A percentile compares a stretch with the other conserved stretches of the same genome.
These are phyloP conservation scores for Byasa hedistus DNA, from an alignment of 2,888 invertebrate genomes.

Conservation along the genomic window DNA sequence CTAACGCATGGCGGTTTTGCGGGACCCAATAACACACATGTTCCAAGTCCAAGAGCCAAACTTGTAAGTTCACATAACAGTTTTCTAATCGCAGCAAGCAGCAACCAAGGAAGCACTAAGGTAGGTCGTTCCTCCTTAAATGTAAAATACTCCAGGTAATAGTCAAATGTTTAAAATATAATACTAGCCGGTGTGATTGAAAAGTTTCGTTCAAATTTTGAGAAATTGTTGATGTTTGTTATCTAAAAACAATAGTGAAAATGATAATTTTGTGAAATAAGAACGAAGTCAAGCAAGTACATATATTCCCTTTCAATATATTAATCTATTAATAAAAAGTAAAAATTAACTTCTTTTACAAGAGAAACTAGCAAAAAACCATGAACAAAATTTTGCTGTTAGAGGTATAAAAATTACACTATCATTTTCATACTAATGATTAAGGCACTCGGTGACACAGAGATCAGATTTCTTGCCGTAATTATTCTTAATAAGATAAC, in stretches of 20 bases:
- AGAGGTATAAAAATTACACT: too few species aligned
- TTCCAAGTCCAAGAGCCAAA: conserved; percentile 68
- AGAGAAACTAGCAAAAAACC: too few species aligned
- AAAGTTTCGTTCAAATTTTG: not conserved
- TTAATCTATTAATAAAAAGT: too few species aligned
- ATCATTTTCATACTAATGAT: too few species aligned
- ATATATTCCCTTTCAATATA: too few species aligned
- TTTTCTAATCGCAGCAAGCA: conserved; percentile 70
- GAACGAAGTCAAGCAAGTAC: too few species aligned
- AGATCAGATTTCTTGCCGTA: too few species aligned
- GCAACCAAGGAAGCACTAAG: conserved; percentile 76
- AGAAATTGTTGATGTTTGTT: not conserved
- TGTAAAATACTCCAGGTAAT: conserved; percentile 1
- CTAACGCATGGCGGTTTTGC: conserved; percentile 70
- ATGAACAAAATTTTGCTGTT: too few species aligned
- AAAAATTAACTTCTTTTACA: too few species aligned
- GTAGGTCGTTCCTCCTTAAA: conserved; percentile 73
- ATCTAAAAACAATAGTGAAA: not conserved
- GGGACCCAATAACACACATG: conserved; percentile 69
- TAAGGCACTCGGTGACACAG: too few species aligned
- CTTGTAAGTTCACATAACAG: conserved; percentile 69
- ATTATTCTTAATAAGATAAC: too few species aligned
- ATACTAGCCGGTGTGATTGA: not conserved
- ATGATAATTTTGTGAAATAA: too few species aligned
- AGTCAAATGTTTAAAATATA: conserved; percentile 21